A percentile compares a stretch with the other conserved stretches of the same genome.
Conservation (phyloP, 2,113 vertebrate genomes). For the Hepsetus odoe region DNA sequence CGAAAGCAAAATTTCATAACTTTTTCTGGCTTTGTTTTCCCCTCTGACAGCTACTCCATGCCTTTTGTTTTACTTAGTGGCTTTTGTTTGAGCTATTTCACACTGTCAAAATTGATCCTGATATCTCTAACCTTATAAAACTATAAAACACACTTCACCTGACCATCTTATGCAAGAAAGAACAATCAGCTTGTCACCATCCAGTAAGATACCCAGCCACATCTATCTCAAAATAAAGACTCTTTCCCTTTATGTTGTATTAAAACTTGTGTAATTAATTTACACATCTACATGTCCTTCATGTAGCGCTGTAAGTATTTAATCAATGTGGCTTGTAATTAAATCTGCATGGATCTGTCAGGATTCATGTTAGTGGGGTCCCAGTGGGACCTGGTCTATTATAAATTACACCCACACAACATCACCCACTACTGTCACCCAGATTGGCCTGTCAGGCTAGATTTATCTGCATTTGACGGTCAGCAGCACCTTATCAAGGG, state of each 20-base stretch:
- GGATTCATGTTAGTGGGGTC: conserved; percentile 20
- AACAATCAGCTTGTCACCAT: neutral
- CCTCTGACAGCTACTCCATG: neutral
- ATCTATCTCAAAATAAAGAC: neutral
- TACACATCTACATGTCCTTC: conserved; percentile 26
- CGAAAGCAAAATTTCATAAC: neutral
- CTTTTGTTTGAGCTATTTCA: neutral
- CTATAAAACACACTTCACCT: neutral
- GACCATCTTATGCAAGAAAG: neutral
- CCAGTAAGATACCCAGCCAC: neutral
- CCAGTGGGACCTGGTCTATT: conserved; percentile 22
- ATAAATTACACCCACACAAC: conserved; percentile 36
- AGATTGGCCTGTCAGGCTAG: neutral
- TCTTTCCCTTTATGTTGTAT: conserved; percentile 2
- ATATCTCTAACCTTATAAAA: neutral
- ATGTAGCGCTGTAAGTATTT: conserved; percentile 33
- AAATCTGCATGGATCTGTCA: conserved; percentile 44
- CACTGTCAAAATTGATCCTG: neutral
- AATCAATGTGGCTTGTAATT: conserved; percentile 46
- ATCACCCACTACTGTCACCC: conserved; percentile 6
- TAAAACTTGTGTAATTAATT: conserved; percentile 30
- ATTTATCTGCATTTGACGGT: conserved; percentile 10
- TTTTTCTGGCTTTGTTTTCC: neutral
- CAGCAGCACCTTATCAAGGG: conserved; percentile 1
- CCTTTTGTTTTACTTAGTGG: neutral